These are phyloP conservation scores for Drymonia ruficornis DNA, from an alignment of 2,888 invertebrate species.

Conservation along the genomic window DNA sequence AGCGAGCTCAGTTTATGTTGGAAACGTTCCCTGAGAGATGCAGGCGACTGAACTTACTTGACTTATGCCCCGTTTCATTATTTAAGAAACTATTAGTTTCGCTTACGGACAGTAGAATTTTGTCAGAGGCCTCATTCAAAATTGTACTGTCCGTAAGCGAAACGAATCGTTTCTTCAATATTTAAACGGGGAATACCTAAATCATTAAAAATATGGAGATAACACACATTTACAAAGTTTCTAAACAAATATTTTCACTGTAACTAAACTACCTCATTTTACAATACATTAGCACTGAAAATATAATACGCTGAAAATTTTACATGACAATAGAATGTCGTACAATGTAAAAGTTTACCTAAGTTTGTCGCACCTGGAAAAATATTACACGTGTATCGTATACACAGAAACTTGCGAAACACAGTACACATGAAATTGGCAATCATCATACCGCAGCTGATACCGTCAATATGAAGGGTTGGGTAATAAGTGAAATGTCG, in stretches of 20 bases:
- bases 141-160: too few relatives aligned
- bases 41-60: too few relatives aligned
- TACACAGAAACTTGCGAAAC: constrained; percentile 27
- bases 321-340: constrained; percentile 29
- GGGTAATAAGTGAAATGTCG: constrained; percentile 8
- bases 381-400: constrained; percentile 21
- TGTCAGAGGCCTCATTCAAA: too few relatives aligned
- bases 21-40: too few relatives aligned
- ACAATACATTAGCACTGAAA: not conserved
- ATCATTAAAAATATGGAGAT: too few relatives aligned
- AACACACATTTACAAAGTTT: too few relatives aligned
- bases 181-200: too few relatives aligned
- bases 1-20: too few relatives aligned
- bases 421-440: constrained; percentile 20
- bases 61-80: too few relatives aligned
- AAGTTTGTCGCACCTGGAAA: constrained; percentile 28
- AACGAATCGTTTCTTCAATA: too few relatives aligned
- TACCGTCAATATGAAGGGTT: constrained; percentile 15
- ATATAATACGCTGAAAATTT: constrained; percentile 14
- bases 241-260: not conserved
- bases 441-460: constrained; percentile 17
- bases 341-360: constrained; percentile 15
- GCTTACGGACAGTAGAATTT: too few relatives aligned
- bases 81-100: too few relatives aligned
- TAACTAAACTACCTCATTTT: not conserved